Evolutionary conservation across 2,888 invertebrate species (phyloP).

Genomic region (Tenthredo livida): DNA sequence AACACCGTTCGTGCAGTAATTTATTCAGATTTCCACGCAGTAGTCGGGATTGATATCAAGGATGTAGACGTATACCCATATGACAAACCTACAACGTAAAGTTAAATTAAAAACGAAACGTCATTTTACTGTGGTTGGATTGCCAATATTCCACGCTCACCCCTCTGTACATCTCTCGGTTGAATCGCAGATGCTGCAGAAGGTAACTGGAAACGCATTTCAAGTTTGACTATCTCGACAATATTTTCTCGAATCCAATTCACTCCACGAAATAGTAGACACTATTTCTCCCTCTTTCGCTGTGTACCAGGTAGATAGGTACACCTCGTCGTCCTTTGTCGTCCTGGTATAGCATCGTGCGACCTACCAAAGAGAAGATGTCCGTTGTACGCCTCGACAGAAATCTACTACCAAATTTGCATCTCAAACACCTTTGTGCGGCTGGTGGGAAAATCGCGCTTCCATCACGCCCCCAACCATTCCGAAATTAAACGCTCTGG

Average conservation of each 20-base stretch:
- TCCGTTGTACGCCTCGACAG: slow-evolving; percentile 28
- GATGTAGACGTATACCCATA: not conserved
- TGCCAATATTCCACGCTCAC: slow-evolving; percentile 23
- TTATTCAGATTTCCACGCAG: slow-evolving; percentile 3
- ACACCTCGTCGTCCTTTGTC: not conserved
- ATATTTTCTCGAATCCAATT: slow-evolving; percentile 43
- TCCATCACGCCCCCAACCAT: not conserved
- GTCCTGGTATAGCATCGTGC: not conserved
- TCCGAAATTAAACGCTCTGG: slow-evolving; percentile 39
- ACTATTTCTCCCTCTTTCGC: not conserved
- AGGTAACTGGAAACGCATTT: slow-evolving; percentile 27
- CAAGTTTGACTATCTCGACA: slow-evolving; percentile 43
- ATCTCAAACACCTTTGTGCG: slow-evolving; percentile 47
- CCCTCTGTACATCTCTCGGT: not conserved
- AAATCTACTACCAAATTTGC: slow-evolving; percentile 38
- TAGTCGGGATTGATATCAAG: not conserved
- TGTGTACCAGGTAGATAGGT: not conserved
- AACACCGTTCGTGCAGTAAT: not conserved
- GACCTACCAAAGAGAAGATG: not conserved
- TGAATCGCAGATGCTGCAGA: not conserved
- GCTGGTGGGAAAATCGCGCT: not conserved
- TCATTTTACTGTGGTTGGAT: slow-evolving; percentile 13
- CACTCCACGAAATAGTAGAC: not conserved
- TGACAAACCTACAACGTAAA: not conserved
- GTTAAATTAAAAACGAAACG: slow-evolving; percentile 38